phyloP scores from a whole-genome alignment of 2,888 invertebrate genomes.

The Altica lythri region DNA sequence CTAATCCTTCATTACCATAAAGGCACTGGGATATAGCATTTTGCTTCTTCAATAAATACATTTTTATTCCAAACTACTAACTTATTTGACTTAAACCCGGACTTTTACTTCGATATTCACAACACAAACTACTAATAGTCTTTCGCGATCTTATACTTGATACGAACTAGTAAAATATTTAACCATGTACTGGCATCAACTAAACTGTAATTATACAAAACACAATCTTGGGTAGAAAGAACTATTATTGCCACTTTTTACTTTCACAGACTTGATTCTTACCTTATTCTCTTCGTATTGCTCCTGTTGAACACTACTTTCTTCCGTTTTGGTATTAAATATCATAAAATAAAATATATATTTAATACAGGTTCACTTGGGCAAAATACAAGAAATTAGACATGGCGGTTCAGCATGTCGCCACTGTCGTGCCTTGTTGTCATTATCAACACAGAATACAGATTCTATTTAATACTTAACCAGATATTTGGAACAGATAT shows the following conservation, averaged over 20 bases:
- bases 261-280: conserved; percentile 50
- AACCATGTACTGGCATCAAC: conserved; percentile 46
- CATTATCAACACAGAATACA: no score
- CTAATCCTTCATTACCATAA: conserved; percentile 55
- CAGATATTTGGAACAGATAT: no score
- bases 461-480: no score
- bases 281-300: conserved; percentile 30
- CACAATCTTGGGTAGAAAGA: conserved; percentile 54
- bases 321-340: conserved; percentile 20
- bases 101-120: conserved; percentile 51
- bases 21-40: conserved; percentile 54
- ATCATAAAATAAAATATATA: conserved; percentile 13
- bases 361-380: not conserved
- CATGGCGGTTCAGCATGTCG: conserved; percentile 26
- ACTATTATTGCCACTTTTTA: conserved; percentile 52
- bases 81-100: conserved; percentile 45
- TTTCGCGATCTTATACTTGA: conserved; percentile 52
- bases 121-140: conserved; percentile 58
- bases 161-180: conserved; percentile 44
- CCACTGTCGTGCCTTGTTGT: conserved; percentile 2
- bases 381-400: conserved; percentile 14
- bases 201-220: conserved; percentile 49
- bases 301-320: conserved; percentile 25
- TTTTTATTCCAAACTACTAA: conserved; percentile 44
- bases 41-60: conserved; percentile 52